Conservation (phyloP, 1,140 invertebrate genomes). For the Apis dorsata region DNA sequence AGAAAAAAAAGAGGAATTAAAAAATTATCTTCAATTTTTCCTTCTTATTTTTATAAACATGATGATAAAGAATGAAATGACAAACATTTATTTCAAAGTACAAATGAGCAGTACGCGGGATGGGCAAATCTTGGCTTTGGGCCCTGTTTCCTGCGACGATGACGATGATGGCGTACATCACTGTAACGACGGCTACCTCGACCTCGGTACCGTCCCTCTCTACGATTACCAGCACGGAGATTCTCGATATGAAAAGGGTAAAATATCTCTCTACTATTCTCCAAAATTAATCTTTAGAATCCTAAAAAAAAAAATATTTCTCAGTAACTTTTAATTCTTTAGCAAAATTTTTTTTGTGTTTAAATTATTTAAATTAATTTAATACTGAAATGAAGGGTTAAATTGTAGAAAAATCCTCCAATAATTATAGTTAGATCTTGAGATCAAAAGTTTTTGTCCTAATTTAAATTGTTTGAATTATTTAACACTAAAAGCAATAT, state of each 20-base stretch:
- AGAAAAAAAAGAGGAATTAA: too few relatives aligned
- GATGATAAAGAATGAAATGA: neutral
- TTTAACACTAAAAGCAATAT: too few relatives aligned
- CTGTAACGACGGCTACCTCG: conserved; percentile 54
- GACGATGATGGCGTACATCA: conserved; percentile 58
- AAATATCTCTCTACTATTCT: neutral
- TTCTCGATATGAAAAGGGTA: conserved; percentile 52
- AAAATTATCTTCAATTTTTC: neutral
- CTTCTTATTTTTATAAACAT: neutral
- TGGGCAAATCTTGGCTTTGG: conserved; percentile 69
- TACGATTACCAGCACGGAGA: conserved; percentile 29
- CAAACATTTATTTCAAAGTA: conserved; percentile 49
- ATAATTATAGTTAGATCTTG: too few relatives aligned
- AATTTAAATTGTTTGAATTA: too few relatives aligned
- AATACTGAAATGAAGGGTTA: too few relatives aligned
- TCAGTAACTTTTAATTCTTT: too few relatives aligned
- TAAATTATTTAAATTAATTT: too few relatives aligned
- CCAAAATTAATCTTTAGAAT: too few relatives aligned
- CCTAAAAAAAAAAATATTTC: too few relatives aligned
- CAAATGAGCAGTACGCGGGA: conserved; percentile 69
- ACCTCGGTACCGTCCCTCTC: conserved; percentile 41
- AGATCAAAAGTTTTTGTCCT: too few relatives aligned
- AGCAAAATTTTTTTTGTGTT: too few relatives aligned
- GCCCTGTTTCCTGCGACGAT: conserved; percentile 63
- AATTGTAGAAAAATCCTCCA: too few relatives aligned